These are phyloP conservation scores for Battus philenor DNA, from an alignment of 1,140 invertebrate genomes.

Conservation along the genomic window DNA sequence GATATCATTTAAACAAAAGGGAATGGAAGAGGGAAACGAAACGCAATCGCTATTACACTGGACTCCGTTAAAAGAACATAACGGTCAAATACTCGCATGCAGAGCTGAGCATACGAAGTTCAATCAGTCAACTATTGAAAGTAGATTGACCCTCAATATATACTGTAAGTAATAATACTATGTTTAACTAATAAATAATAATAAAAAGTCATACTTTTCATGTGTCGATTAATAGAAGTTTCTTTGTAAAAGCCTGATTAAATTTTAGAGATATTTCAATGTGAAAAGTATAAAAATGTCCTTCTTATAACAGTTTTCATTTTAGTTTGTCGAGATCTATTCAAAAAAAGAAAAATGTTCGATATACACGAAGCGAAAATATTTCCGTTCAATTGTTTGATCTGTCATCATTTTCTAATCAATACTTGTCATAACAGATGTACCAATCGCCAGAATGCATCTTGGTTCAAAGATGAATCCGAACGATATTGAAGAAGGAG, in stretches of 20 bases:
- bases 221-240: background rate
- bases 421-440: constrained; percentile 6
- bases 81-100: constrained; percentile 86
- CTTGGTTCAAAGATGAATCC: constrained; percentile 15
- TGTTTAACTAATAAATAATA: too few relatives aligned
- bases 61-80: constrained; percentile 78
- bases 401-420: background rate
- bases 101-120: constrained; percentile 87
- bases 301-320: too few relatives aligned
- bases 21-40: constrained; percentile 24
- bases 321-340: too few relatives aligned
- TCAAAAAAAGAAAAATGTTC: too few relatives aligned
- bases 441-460: constrained; percentile 10
- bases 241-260: too few relatives aligned
- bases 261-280: too few relatives aligned
- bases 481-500: constrained; percentile 86
- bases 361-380: too few relatives aligned
- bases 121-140: constrained; percentile 83
- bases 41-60: constrained; percentile 56
- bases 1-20: constrained; percentile 2
- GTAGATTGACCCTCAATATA: constrained; percentile 87
- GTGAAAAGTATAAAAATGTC: too few relatives aligned
- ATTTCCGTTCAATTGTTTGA: too few relatives aligned
- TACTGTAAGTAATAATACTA: constrained; percentile 92
- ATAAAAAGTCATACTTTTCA: too few relatives aligned